Percentiles rank a stretch among this genome's conserved stretches.
Evolutionary conservation across 92 coral and sea anemone genomes (phyloP).

Genomic region (Pocillopora grandis): DNA sequence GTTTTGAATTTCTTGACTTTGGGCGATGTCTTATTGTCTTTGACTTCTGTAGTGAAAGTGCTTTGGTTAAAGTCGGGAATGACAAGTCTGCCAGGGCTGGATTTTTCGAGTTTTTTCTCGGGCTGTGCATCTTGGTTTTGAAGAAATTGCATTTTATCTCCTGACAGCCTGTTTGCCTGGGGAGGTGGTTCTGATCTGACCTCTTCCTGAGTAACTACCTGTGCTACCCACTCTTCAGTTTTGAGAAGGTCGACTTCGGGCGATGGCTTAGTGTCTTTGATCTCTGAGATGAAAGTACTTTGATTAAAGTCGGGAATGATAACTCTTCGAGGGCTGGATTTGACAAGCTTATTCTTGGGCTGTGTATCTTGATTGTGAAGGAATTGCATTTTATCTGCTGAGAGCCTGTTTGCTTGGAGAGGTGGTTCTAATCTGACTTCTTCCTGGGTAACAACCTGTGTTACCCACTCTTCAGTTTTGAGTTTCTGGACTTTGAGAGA

Average conservation of each 20-base stretch:
- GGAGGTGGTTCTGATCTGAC: neutral
- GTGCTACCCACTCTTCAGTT: neutral
- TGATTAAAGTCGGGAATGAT: neutral
- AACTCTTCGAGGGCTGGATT: neutral
- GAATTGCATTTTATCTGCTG: neutral
- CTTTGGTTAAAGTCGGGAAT: neutral
- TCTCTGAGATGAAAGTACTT: neutral
- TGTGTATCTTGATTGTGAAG: neutral
- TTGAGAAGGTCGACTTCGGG: neutral
- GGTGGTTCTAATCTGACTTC: conserved; percentile 3
- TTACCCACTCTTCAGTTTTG: conserved; percentile 6
- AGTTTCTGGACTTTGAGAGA: neutral
- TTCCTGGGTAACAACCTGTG: neutral
- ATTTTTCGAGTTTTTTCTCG: too few relatives aligned
- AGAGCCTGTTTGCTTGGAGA: neutral
- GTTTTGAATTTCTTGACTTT: neutral
- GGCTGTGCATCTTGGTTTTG: neutral
- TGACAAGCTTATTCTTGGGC: neutral
- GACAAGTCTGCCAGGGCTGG: neutral
- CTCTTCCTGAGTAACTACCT: neutral
- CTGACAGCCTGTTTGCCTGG: neutral
- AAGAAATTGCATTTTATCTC: neutral
- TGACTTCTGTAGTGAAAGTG: neutral
- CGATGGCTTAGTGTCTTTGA: neutral
- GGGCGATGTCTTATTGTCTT: neutral